Base-by-base conservation (phyloP, 2,797 vertebrate genomes). In the Ceryle rudis region DNA sequence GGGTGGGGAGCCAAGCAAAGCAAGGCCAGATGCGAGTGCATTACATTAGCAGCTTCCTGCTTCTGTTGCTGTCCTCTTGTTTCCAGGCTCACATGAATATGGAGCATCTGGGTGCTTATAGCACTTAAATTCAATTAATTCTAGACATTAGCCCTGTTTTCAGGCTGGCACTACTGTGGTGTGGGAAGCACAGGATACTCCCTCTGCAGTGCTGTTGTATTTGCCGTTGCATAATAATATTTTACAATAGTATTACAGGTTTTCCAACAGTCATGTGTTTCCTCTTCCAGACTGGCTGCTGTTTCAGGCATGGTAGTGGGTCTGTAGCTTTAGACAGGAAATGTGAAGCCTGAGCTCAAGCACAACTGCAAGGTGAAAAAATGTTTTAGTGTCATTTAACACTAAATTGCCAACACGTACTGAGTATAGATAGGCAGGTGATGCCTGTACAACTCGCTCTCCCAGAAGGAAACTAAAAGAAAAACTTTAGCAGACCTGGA, bases 141-240 rank as follows among this genome's bases (percentile, higher is more conserved):
- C 75, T 35, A 8, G 11, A 42, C 18, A 31, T 35, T 74, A 0
- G 0, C 8, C 10, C n/a, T 55, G 11, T 46, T 88, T 86, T 81
- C 60, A 60, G 69, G 25, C 46, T 83, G 91, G 23, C 42, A 73
- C 4, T 0, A 0, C 5, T 5, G 11, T 39, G 41, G 2, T 0
- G 0, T 61, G 49, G 29, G 47, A 86, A 73, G 61, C 82, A 23
- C 26, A 62, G 61, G 52, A 25, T 55, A 73, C 46, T 77, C 37
- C 47, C 26, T 62, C 67, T 54, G 15, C 46, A 28, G 5, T 3
- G 2, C 4, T 33, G 14, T 8, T 66, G 25, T 11, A 10, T 17
- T 86, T 54, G 37, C 22, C 18, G 4, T 25, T 81, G 52, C 11
- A 2, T n/a, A 94, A 58, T 35, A 35, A 25, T 19, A 71, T 67